These are phyloP conservation scores for Agrochola litura DNA, from an alignment of 2,888 invertebrate species.

Conservation along the genomic window DNA sequence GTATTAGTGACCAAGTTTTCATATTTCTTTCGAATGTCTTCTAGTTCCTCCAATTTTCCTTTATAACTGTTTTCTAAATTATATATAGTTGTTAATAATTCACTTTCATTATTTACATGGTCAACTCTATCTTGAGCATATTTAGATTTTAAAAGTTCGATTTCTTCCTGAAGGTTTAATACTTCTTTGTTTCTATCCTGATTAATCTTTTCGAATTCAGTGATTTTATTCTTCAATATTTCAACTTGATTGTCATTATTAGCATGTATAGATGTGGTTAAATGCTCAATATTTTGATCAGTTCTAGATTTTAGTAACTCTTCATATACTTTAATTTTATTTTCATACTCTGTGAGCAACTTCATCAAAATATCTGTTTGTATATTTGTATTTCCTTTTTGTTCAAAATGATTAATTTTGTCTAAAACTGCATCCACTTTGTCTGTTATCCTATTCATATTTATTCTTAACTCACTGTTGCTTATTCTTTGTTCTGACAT, in stretches of 20 bases:
- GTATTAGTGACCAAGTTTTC: slow-evolving; percentile 45
- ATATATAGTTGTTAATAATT: slow-evolving; percentile 67
- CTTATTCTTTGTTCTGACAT: slow-evolving; percentile 84
- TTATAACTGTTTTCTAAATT: slow-evolving; percentile 67
- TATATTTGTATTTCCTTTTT: slow-evolving; percentile 64
- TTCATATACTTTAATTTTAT: slow-evolving; percentile 84
- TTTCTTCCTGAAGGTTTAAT: slow-evolving; percentile 70
- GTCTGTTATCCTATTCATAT: slow-evolving; percentile 82
- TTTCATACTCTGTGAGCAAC: slow-evolving; percentile 84
- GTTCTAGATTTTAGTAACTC: slow-evolving; percentile 73
- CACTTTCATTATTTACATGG: slow-evolving; percentile 55
- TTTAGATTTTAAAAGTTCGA: slow-evolving; percentile 66
- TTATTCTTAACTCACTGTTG: slow-evolving; percentile 85
- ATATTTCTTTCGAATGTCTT: slow-evolving; percentile 55
- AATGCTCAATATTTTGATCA: slow-evolving; percentile 59
- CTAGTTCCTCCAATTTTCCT: slow-evolving; percentile 66
- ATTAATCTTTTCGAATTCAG: slow-evolving; percentile 67
- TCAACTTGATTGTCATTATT: slow-evolving; percentile 49
- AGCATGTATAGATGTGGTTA: slow-evolving; percentile 20
- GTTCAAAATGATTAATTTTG: slow-evolving; percentile 73
- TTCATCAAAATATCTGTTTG: slow-evolving; percentile 81
- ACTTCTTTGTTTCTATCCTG: slow-evolving; percentile 73
- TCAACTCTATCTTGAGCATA: slow-evolving; percentile 43
- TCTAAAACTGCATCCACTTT: slow-evolving; percentile 80
- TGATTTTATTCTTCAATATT: slow-evolving; percentile 66